Percentiles rank a stretch among this genome's conserved stretches.
Evolutionary conservation across 2,113 vertebrate species (phyloP).

Genomic region (Zapornia atra): DNA sequence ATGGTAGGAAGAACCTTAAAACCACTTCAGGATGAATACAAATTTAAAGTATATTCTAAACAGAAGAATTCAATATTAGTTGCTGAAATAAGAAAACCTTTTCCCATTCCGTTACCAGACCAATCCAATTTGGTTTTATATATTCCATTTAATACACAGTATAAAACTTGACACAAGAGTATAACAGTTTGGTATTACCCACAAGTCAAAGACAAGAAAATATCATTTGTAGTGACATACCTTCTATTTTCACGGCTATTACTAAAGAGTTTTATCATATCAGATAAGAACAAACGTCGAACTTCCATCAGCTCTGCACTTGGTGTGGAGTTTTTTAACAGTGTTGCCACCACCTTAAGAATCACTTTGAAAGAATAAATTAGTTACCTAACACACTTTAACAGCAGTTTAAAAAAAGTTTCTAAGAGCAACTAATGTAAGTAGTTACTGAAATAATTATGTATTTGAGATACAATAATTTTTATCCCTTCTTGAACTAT

Average conservation of each 20-base stretch:
- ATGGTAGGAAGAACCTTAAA: background rate
- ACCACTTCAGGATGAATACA: background rate
- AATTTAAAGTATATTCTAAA: background rate
- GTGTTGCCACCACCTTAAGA: conserved; percentile 96
- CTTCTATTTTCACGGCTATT: conserved; percentile 98
- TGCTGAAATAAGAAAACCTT: background rate
- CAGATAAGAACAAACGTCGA: conserved; percentile 94
- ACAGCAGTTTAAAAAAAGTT: background rate
- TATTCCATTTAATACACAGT: background rate
- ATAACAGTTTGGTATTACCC: background rate
- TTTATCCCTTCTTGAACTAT: background rate
- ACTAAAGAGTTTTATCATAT: conserved; percentile 99
- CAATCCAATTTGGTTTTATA: background rate
- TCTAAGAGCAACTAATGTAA: background rate
- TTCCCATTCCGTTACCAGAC: background rate
- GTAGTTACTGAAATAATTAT: background rate
- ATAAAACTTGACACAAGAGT: background rate
- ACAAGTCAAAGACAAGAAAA: background rate
- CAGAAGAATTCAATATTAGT: background rate
- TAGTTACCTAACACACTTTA: conserved; percentile 13
- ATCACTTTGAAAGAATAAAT: conserved; percentile 86
- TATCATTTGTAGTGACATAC: conserved; percentile 70
- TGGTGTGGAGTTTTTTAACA: conserved; percentile 95
- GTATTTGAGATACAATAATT: background rate
- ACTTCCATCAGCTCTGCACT: conserved; percentile 98